Evolutionary conservation across 2,888 invertebrate genomes (phyloP).

Genomic region (Ctenicera cuprea): DNA sequence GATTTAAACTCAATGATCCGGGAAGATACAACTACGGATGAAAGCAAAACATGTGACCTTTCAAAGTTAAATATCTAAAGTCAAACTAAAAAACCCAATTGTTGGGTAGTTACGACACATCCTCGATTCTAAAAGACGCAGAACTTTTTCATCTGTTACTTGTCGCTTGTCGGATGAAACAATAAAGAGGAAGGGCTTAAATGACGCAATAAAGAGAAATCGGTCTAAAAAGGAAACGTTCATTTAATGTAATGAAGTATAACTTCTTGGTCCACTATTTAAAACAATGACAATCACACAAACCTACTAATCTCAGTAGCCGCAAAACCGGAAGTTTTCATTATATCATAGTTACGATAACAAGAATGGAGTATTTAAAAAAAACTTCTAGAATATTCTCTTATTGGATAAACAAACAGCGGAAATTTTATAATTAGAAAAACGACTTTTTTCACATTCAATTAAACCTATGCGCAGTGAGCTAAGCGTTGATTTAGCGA

Average conservation of each 20-base stretch:
- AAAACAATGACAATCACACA: constrained; percentile 45
- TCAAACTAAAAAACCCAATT: neutral
- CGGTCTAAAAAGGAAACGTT: constrained; percentile 60
- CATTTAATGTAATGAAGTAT: constrained; percentile 60
- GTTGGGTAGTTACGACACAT: constrained; percentile 6
- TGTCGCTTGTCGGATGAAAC: constrained; percentile 25
- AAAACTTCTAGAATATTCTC: too few species aligned
- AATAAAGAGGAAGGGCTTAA: constrained; percentile 30
- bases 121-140: neutral
- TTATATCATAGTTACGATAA: constrained; percentile 7
- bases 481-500: too few species aligned
- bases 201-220: constrained; percentile 43
- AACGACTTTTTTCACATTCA: too few species aligned
- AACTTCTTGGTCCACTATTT: constrained; percentile 51
- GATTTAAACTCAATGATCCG: neutral
- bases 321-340: constrained; percentile 24
- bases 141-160: constrained; percentile 18
- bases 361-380: neutral
- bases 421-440: too few species aligned
- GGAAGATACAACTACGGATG: neutral
- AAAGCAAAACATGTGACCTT: constrained; percentile 1
- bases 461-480: too few species aligned
- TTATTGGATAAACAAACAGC: too few species aligned
- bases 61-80: neutral
- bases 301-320: constrained; percentile 16